phyloP scores from a whole-genome alignment of 2,113 vertebrate species.

The Symphodus melops region DNA sequence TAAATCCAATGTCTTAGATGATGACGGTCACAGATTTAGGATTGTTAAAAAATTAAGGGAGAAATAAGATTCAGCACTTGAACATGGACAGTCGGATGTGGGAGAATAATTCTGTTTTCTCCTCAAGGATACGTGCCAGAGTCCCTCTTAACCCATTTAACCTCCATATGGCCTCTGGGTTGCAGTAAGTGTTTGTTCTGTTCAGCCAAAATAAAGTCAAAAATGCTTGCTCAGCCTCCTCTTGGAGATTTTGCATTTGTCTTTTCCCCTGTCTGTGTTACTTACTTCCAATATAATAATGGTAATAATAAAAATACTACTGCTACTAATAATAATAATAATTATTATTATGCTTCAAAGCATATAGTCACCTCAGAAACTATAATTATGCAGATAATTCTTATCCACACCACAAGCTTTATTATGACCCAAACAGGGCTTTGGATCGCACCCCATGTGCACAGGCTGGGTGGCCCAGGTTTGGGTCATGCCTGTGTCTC shows the following conservation, averaged over 20 bases:
- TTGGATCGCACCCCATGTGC: too few species aligned
- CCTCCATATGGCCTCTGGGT: constrained; percentile 1
- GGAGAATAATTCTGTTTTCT: neutral
- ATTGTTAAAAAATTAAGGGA: neutral
- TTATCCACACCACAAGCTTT: too few species aligned
- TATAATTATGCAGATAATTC: too few species aligned
- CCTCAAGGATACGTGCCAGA: neutral
- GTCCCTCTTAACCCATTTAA: constrained; percentile 11
- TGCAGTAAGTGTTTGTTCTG: constrained; percentile 29
- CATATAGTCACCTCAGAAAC: too few species aligned
- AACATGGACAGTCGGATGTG: neutral
- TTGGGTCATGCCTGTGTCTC: too few species aligned
- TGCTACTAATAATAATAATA: constrained; percentile 30
- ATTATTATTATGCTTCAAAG: too few species aligned
- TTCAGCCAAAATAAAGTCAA: constrained; percentile 14
- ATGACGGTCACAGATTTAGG: neutral
- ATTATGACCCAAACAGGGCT: too few species aligned
- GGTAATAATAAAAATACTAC: constrained; percentile 26
- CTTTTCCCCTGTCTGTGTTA: constrained; percentile 32
- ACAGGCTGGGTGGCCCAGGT: too few species aligned
- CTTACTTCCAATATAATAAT: constrained; percentile 27
- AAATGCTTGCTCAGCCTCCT: constrained; percentile 12
- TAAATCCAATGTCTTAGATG: neutral
- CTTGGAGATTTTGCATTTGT: constrained; percentile 40
- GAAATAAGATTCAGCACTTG: neutral